phyloP scores from a whole-genome alignment of 1,140 invertebrate genomes.

The Hylaeus anthracinus region DNA sequence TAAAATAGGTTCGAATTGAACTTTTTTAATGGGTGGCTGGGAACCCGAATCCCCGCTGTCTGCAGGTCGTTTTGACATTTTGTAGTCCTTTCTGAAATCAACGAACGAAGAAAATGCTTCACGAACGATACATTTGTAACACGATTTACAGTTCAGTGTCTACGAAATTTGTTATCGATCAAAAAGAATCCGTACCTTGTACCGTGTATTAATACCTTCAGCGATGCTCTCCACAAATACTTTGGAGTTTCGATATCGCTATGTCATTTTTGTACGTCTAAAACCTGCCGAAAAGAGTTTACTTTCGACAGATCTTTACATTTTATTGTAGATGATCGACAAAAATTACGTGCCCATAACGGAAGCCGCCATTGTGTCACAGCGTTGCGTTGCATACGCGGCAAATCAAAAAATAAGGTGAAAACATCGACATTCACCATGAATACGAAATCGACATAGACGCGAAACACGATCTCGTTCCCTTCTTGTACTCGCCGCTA shows the following conservation, averaged over 20 bases:
- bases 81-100: constrained; percentile 58
- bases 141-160: constrained; percentile 42
- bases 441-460: neutral
- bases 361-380: constrained; percentile 63
- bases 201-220: constrained; percentile 27
- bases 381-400: constrained; percentile 52
- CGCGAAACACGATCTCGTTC: neutral
- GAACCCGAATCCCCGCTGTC: constrained; percentile 83
- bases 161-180: constrained; percentile 46
- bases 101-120: constrained; percentile 4
- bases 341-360: constrained; percentile 51
- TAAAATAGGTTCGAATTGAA: constrained; percentile 95
- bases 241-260: constrained; percentile 2
- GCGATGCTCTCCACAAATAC: constrained; percentile 23
- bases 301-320: constrained; percentile 52
- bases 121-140: neutral
- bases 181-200: constrained; percentile 35
- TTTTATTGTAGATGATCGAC: constrained; percentile 39
- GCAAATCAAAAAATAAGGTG: constrained; percentile 47
- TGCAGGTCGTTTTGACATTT: constrained; percentile 88
- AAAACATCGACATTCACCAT: constrained; percentile 34
- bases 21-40: constrained; percentile 93
- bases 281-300: constrained; percentile 25
- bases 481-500: neutral
- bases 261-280: constrained; percentile 50